These are phyloP conservation scores for Aurelia sp. DNA, from an alignment of 30 jellyfish, hydroid and myxozoan genomes.

Conservation along the genomic window DNA sequence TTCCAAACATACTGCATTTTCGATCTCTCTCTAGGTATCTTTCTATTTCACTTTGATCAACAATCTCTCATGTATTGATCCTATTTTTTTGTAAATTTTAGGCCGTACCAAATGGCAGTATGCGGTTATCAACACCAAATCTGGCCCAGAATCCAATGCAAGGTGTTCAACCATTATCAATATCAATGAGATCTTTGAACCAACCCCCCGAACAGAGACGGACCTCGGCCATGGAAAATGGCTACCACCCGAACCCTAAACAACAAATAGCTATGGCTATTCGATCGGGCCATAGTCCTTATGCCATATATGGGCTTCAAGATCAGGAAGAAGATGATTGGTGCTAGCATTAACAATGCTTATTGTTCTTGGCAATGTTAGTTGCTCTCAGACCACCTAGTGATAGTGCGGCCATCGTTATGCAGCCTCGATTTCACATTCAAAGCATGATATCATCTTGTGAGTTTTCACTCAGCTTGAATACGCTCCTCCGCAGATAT, in stretches of 20 bases:
- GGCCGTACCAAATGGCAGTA: conserved; percentile 77
- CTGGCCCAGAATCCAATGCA: conserved; percentile 78
- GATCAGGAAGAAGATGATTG: conserved; percentile 96
- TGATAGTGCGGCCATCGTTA: too few species aligned
- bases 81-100: not conserved
- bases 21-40: too few species aligned
- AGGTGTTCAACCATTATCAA: conserved; percentile 68
- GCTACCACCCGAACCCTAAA: conserved; percentile 69
- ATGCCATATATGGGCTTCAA: conserved; percentile 95
- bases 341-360: conserved; percentile 69
- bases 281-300: conserved; percentile 98
- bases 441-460: too few species aligned
- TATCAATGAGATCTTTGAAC: conserved; percentile 79
- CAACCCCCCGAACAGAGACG: conserved; percentile 69
- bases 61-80: not conserved
- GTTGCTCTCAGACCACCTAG: not conserved
- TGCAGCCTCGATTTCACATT: too few species aligned
- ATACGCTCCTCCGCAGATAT: too few species aligned
- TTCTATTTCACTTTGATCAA: too few species aligned
- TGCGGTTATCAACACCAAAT: conserved; percentile 84
- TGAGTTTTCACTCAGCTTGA: too few species aligned
- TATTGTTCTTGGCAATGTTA: not conserved
- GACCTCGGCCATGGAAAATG: conserved; percentile 50
- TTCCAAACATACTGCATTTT: too few species aligned
- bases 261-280: conserved; percentile 98